Base-by-base conservation (phyloP, 1,140 invertebrate species). In the Lordiphosa stackelbergi region DNA sequence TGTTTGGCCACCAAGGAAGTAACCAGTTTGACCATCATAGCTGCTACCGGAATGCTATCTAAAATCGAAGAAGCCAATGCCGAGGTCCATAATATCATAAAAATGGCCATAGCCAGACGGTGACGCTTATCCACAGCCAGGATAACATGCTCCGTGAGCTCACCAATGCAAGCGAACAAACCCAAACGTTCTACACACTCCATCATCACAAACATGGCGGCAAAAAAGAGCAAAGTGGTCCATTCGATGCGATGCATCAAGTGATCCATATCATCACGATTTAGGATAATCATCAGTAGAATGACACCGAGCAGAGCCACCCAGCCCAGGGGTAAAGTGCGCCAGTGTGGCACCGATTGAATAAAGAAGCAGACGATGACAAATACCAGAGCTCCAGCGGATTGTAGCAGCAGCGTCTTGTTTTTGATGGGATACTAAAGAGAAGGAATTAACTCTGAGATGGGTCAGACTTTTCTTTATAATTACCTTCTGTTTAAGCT, bases 1-100 rank as follows among this genome's bases (percentile, higher is more conserved):
- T 83, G 65, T 70, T 93, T 92, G 16, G 91, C 88, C 1, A 91
- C 90, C 19, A 95, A 69, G 52, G 90, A 89, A 0, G 90, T 91
- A 0, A 93, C 90, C 38, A 95, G 91, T 52, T 92, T 90, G 11
- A 95, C 90, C 94, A 95, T 95, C 90, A 95, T 94, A 0, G 94
- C 94, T 0, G 94, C 93, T 16, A 95, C 91, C 0, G 94, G 94
- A 52, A 95, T 93, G 75, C 95, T 95, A 70, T 95, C 94, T n/a
- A 95, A 91, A 57, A 95, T 92, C 5, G 93, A 92, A 1, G 94
- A 95, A 0, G 92, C 93, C n/a, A 94, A 35, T 0, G 93, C 93
- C 0, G 94, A 94, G 2, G 94, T 85, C 94, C 94, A 95, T 0
- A 95, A 77, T 52, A 95, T 90, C 12, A 95, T 70, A 5, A 93